These are phyloP conservation scores for Zonotrichia leucophrys DNA, from an alignment of 2,113 vertebrate species.

Conservation along the genomic window DNA sequence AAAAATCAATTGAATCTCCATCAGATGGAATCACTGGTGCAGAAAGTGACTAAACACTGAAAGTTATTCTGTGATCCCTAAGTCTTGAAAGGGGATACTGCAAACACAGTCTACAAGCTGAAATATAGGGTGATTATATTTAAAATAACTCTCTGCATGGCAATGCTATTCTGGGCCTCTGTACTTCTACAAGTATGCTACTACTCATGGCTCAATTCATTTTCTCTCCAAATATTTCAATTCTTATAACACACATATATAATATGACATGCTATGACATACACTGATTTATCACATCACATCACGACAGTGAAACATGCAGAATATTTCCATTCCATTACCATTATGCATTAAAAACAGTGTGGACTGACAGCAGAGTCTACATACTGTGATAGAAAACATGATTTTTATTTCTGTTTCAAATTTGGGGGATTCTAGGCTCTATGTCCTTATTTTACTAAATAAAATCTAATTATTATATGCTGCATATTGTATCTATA, in stretches of 20 bases:
- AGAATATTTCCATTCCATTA: neutral
- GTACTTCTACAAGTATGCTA: neutral
- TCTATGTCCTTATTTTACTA: neutral
- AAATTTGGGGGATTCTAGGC: neutral
- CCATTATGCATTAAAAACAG: neutral
- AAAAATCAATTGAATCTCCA: conserved; percentile 46
- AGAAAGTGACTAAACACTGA: conserved; percentile 42
- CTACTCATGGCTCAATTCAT: neutral
- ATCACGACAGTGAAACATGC: neutral
- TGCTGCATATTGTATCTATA: neutral
- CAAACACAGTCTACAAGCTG: neutral
- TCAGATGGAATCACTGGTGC: conserved; percentile 29
- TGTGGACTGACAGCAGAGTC: neutral
- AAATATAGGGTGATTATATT: neutral
- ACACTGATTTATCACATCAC: neutral
- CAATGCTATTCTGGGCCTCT: neutral
- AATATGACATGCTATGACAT: neutral
- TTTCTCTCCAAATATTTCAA: neutral
- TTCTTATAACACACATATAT: neutral
- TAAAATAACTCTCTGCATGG: neutral
- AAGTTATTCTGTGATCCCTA: neutral
- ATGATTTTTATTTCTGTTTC: neutral
- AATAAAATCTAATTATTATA: neutral
- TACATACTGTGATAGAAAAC: neutral
- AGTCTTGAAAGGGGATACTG: neutral